phyloP scores from a whole-genome alignment of 2,888 invertebrate genomes.

The Eugnorisma glareosa region DNA sequence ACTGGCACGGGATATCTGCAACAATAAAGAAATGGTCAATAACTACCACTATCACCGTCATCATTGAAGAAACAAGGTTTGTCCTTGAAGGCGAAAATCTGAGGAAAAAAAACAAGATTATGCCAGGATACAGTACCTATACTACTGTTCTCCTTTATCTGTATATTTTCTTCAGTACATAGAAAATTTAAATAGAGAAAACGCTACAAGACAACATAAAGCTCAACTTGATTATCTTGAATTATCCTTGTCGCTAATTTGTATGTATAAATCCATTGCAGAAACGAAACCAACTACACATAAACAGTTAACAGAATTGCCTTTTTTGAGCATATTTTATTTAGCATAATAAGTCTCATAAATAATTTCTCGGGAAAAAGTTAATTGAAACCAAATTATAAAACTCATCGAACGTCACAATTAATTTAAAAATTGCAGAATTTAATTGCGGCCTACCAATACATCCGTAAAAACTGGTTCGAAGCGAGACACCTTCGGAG shows the following conservation, averaged over 20 bases:
- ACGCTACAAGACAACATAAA: not conserved
- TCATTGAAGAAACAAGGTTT: not conserved
- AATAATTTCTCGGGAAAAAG: conserved; percentile 55
- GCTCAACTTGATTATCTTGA: not conserved
- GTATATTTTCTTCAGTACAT: not conserved
- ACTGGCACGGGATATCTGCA: conserved; percentile 98
- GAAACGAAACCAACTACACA: not conserved
- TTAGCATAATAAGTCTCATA: conserved; percentile 42
- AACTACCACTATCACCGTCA: not conserved
- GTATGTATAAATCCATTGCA: conserved; percentile 19
- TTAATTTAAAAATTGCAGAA: conserved; percentile 67
- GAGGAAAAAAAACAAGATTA: not conserved
- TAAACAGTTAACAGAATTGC: conserved; percentile 9
- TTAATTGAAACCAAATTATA: conserved; percentile 61
- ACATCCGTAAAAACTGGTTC: conserved; percentile 80
- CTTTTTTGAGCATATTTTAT: conserved; percentile 23
- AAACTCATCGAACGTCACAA: conserved; percentile 69
- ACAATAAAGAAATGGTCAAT: conserved; percentile 68
- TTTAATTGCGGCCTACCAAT: conserved; percentile 75
- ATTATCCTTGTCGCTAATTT: conserved; percentile 14
- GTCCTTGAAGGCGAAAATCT: not conserved
- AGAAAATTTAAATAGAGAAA: not conserved
- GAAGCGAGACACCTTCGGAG: conserved; percentile 72
- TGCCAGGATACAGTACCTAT: no score
- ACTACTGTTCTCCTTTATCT: not conserved